Conservation (phyloP, 2,888 invertebrate genomes). For the Neuroscelio doddi region DNA sequence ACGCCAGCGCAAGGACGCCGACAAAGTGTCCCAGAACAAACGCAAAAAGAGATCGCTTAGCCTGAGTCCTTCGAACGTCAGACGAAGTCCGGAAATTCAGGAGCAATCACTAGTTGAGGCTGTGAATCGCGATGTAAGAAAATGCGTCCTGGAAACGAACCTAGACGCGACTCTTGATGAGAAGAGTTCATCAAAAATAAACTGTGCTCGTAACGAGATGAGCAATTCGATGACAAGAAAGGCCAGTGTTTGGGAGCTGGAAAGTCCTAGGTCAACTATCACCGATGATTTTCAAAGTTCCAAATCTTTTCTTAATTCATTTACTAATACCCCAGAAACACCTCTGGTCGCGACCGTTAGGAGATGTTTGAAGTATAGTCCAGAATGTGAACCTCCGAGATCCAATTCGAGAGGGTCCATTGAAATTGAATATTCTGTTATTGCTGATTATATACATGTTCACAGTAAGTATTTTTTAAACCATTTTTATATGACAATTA, state of each 20-base stretch:
- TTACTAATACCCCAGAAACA: slow-evolving; percentile 64
- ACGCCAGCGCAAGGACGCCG: slow-evolving; percentile 55
- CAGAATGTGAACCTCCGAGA: slow-evolving; percentile 58
- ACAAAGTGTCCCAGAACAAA: slow-evolving; percentile 53
- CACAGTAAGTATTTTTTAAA: slow-evolving; percentile 76
- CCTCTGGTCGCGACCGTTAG: slow-evolving; percentile 68
- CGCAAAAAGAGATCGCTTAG: slow-evolving; percentile 57
- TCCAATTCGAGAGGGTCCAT: slow-evolving; percentile 74
- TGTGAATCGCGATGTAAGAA: slow-evolving; percentile 65
- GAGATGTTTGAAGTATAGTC: slow-evolving; percentile 68
- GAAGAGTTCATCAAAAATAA: slow-evolving; percentile 2
- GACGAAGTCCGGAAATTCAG: slow-evolving; percentile 25
- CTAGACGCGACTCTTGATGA: slow-evolving; percentile 59
- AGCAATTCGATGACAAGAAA: slow-evolving; percentile 43
- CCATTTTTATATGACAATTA: too few relatives aligned
- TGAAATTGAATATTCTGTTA: slow-evolving; percentile 77
- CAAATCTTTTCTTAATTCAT: slow-evolving; percentile 62
- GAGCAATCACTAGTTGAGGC: slow-evolving; percentile 57
- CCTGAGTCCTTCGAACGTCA: slow-evolving; percentile 37
- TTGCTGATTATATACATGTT: slow-evolving; percentile 77
- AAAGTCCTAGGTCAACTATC: slow-evolving; percentile 65
- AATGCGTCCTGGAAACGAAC: slow-evolving; percentile 64
- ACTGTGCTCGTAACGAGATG: slow-evolving; percentile 11
- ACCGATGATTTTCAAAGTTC: slow-evolving; percentile 65
- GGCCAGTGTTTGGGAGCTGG: slow-evolving; percentile 62